Percentiles rank a stretch among this genome's conserved stretches.
Evolutionary conservation across 2,113 vertebrate genomes (phyloP).

Genomic region (Nibea coibor): DNA sequence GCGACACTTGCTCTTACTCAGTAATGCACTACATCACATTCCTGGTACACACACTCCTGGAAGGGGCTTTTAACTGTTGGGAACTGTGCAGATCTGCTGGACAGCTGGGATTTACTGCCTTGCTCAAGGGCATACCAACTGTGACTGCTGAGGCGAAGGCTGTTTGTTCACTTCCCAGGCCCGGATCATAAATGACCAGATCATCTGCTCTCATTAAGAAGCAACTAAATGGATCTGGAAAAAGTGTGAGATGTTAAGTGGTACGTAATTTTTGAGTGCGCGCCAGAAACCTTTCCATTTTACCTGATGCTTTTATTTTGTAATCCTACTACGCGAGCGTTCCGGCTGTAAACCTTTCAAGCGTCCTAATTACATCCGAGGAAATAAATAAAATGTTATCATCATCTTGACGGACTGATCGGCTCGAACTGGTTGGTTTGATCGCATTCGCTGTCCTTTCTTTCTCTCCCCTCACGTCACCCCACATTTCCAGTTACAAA

Average conservation of each 20-base stretch:
- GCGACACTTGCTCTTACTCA: slow-evolving; percentile 47
- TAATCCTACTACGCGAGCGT: not conserved
- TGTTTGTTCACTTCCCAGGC: slow-evolving; percentile 63
- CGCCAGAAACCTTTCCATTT: slow-evolving; percentile 2
- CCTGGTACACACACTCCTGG: slow-evolving; percentile 34
- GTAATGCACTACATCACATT: slow-evolving; percentile 30
- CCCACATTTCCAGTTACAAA: not conserved
- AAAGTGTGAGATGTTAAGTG: slow-evolving; percentile 53
- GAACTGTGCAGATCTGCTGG: slow-evolving; percentile 68
- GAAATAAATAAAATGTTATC: slow-evolving; percentile 11
- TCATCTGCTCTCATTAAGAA: slow-evolving; percentile 65
- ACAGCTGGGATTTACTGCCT: slow-evolving; percentile 79
- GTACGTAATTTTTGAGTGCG: slow-evolving; percentile 26
- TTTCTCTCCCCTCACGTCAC: slow-evolving; percentile 10
- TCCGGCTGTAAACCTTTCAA: slow-evolving; percentile 8
- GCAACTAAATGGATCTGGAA: slow-evolving; percentile 34
- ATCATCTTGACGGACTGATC: slow-evolving; percentile 25
- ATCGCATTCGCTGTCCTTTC: not conserved
- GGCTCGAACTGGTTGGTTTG: slow-evolving; percentile 6
- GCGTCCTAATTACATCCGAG: slow-evolving; percentile 19
- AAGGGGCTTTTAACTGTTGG: slow-evolving; percentile 69
- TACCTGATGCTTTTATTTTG: slow-evolving; percentile 1
- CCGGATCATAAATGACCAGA: slow-evolving; percentile 65
- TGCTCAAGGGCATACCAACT: slow-evolving; percentile 76
- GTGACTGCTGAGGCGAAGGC: slow-evolving; percentile 53